phyloP scores from a whole-genome alignment of 2,113 vertebrate species.

The Actenoides lindsayi region DNA sequence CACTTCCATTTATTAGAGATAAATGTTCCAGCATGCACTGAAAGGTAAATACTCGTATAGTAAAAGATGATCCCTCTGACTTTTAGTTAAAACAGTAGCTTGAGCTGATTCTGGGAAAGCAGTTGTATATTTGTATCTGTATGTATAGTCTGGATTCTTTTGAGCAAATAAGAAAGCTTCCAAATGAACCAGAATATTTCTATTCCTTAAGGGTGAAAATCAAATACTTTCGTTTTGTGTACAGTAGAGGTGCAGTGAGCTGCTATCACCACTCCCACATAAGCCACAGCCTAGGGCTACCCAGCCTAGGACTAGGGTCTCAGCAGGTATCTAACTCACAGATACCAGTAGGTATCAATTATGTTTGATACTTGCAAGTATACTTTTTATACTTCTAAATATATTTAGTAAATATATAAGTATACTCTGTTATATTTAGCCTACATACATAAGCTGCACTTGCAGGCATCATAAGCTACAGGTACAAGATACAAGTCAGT shows the following conservation, averaged over 20 bases:
- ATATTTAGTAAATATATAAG: not conserved
- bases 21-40: slow-evolving; percentile 33
- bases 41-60: not conserved
- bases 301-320: not conserved
- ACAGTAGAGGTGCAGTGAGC: not conserved
- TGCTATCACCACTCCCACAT: not conserved
- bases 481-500: not conserved
- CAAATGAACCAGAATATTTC: not conserved
- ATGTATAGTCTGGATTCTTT: not conserved
- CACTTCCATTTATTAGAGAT: slow-evolving; percentile 41
- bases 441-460: not conserved
- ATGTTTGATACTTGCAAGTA: not conserved
- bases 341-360: not conserved
- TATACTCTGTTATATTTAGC: not conserved
- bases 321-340: not conserved
- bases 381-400: not conserved
- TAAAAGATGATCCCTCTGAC: slow-evolving; percentile 35
- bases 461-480: not conserved
- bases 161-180: not conserved
- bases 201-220: not conserved
- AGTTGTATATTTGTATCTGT: not conserved
- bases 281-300: not conserved
- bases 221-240: not conserved
- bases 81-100: slow-evolving; percentile 20
- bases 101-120: not conserved